Base-by-base conservation (phyloP, 2,888 invertebrate genomes). In the Epistrophe grossulariae region DNA sequence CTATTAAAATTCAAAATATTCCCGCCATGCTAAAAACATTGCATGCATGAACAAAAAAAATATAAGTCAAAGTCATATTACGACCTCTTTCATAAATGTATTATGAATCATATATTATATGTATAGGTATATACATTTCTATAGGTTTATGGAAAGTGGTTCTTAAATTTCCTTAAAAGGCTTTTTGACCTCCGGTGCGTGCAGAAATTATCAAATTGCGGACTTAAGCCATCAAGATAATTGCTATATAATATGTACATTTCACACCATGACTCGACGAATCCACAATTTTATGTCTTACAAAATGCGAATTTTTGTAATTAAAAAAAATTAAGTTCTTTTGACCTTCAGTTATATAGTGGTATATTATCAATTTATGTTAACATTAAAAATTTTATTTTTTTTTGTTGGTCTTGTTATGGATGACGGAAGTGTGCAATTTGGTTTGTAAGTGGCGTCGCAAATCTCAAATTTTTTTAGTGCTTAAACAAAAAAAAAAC, bases 401-500 rank as follows among this genome's bases (percentile, higher is more conserved):
- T 38, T 68, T 19, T 68, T 40, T 40, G 19, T 24, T 24, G 15
- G 5, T 28, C 0, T 28, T 55, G 24, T 76, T 74, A 48, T 73
- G 74, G 19, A 52, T 60, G 76, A 45, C 76, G 74, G 80, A 80
- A 76, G 68, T 80, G 76, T 70, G 76, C 80, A 80, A 76, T 80
- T 80, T 70, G 68, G 57, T 50, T 24, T 31, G 38, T 73, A 73
- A 73, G 74, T 80, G 48, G 35, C 52, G 68, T 57, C 28, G 31
- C 31, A 60, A 66, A 74, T 24, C 13, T 4, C 50, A 50, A 66
- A 66, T 28, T 52, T 50, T 19, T 7, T 15, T 38, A 38, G n/a
- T 68, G 43, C 15, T 68, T 19, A 7, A 0, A 19, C 8, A 66
- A 68, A 38, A 31, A 11, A 48, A 31, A 48, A 48, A 66, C 7